Evolutionary conservation across 2,888 invertebrate species (phyloP).

Genomic region (Pinctada fucata): DNA sequence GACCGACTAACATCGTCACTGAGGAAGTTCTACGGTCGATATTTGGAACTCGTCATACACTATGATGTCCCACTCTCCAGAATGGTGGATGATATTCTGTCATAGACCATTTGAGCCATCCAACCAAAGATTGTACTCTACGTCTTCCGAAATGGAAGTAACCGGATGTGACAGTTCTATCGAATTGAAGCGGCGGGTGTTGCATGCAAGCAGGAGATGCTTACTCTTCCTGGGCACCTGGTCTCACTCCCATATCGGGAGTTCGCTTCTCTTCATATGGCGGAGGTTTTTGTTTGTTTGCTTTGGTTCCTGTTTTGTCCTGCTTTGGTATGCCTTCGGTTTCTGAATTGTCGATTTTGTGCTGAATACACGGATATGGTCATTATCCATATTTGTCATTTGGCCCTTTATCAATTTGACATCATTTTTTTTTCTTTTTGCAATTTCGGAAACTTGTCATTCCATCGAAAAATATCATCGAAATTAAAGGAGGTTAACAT

Average conservation of each 20-base stretch:
- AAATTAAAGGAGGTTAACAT: no score
- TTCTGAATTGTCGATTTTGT: not conserved
- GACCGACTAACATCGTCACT: not conserved
- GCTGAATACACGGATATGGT: no score
- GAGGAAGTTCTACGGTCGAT: slow-evolving; percentile 2
- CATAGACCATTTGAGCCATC: not conserved
- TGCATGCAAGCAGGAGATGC: not conserved
- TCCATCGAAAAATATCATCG: no score
- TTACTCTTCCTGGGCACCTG: not conserved
- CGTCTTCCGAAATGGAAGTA: not conserved
- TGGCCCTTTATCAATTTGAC: no score
- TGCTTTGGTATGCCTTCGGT: not conserved
- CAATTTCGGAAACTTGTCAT: no score
- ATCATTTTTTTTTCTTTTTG: no score
- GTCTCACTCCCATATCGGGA: not conserved
- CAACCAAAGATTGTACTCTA: not conserved
- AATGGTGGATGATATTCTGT: not conserved
- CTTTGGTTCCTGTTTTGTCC: not conserved
- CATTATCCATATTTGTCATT: no score
- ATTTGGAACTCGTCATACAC: not conserved
- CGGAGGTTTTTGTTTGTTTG: not conserved
- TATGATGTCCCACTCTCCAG: not conserved
- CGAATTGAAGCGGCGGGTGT: not conserved
- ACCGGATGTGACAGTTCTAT: not conserved
- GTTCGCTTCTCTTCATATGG: not conserved